Evolutionary conservation across 2,888 invertebrate genomes (phyloP).

Genomic region (Nemapogon koenigi): DNA sequence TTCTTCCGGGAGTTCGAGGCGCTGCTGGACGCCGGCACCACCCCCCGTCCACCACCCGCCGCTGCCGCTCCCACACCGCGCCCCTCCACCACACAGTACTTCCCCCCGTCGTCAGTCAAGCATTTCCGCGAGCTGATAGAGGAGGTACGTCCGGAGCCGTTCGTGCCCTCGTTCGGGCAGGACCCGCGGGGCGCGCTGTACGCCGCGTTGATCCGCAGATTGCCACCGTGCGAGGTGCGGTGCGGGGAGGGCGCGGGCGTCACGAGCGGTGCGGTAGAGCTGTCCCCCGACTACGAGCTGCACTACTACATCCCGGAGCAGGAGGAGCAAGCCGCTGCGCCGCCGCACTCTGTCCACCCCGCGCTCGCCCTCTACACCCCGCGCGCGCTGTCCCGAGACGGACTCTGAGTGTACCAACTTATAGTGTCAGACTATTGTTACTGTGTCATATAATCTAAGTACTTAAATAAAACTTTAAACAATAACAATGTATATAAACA

Average conservation of each 20-base stretch:
- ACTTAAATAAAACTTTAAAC: no score
- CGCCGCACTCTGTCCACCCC: neutral
- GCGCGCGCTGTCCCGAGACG: neutral
- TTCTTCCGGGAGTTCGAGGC: neutral
- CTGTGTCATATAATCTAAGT: no score
- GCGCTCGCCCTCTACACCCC: neutral
- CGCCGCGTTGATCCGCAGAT: no score
- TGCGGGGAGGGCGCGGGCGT: no score
- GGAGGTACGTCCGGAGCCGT: no score
- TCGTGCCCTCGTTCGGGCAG: no score
- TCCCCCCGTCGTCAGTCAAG: no score
- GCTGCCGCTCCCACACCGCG: conserved; percentile 9
- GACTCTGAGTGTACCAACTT: neutral
- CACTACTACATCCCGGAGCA: conserved; percentile 52
- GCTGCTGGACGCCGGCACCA: conserved; percentile 5
- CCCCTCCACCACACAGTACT: no score
- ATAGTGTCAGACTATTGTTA: no score
- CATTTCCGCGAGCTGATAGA: no score
- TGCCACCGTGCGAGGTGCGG: neutral
- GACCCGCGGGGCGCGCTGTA: no score
- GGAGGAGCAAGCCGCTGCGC: conserved; percentile 27
- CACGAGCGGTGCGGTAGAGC: conserved; percentile 26
- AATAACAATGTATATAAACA: no score
- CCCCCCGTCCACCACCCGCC: conserved; percentile 19
- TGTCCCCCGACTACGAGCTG: conserved; percentile 49